A percentile compares a stretch with the other conserved stretches of the same genome.
phyloP scores from a whole-genome alignment of 2,113 vertebrate species.

The Proterorhinus semilunaris region DNA sequence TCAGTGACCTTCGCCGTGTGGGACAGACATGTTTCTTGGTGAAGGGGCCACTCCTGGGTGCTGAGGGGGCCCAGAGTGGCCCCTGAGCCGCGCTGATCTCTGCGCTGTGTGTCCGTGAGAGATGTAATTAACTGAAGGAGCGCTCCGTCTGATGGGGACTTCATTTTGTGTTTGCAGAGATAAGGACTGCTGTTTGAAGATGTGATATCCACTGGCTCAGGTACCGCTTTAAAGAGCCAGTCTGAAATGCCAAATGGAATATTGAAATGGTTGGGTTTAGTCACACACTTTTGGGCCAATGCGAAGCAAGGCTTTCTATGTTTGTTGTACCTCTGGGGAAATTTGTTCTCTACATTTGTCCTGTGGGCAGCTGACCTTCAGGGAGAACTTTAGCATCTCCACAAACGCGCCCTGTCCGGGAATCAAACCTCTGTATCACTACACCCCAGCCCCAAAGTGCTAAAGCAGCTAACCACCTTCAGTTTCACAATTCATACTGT shows the following conservation, averaged over 20 bases:
- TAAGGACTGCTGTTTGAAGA: slow-evolving; percentile 49
- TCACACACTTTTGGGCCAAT: no score
- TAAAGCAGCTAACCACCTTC: no score
- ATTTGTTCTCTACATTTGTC: no score
- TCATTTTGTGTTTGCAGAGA: slow-evolving; percentile 55
- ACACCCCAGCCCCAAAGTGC: no score
- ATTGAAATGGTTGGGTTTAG: slow-evolving; percentile 22
- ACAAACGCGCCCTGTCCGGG: no score
- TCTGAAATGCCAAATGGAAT: slow-evolving; percentile 19
- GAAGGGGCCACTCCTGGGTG: slow-evolving; percentile 56
- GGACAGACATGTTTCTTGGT: slow-evolving; percentile 24
- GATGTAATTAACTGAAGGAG: slow-evolving; percentile 52
- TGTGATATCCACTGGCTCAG: slow-evolving; percentile 16
- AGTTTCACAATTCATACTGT: no score
- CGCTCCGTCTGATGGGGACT: slow-evolving; percentile 26
- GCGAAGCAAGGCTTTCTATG: no score
- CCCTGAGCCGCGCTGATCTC: slow-evolving; percentile 51
- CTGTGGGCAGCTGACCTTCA: no score
- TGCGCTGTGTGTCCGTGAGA: slow-evolving; percentile 37
- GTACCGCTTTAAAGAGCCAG: slow-evolving; percentile 18
- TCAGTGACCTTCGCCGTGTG: slow-evolving; percentile 1
- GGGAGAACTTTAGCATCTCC: no score
- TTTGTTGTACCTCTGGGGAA: no score
- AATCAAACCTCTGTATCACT: no score
- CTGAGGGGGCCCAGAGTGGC: slow-evolving; percentile 44